Evolutionary conservation across 2,797 vertebrate species (phyloP).

Genomic region (Corythornis leucogaster): DNA sequence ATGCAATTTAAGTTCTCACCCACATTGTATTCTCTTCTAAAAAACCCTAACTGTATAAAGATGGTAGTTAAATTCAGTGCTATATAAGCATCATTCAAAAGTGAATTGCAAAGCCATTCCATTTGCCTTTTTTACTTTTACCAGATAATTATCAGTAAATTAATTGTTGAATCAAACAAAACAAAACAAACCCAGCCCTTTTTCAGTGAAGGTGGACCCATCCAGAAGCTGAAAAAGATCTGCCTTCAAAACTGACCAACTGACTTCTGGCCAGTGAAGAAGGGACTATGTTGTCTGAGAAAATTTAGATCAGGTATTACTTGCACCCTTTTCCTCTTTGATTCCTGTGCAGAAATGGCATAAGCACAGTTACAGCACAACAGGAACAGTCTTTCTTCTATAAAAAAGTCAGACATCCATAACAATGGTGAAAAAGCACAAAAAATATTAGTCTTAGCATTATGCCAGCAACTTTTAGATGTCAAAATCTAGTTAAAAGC

Average conservation of each 20-base stretch:
- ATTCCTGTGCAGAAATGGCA: neutral
- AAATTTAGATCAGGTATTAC: neutral
- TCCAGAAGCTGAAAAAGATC: neutral
- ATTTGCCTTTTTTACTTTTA: neutral
- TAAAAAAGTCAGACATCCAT: neutral
- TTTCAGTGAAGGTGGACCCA: neutral
- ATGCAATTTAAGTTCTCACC: neutral
- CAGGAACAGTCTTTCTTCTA: neutral
- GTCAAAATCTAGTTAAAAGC: neutral
- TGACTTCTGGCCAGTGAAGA: neutral
- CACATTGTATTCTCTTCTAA: neutral
- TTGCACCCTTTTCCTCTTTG: neutral
- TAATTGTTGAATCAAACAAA: neutral
- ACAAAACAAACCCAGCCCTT: neutral
- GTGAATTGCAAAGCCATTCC: neutral
- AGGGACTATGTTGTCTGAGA: neutral
- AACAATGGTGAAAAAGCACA: slow-evolving; percentile 12
- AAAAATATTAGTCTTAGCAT: slow-evolving; percentile 39
- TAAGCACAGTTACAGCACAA: neutral
- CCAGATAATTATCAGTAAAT: neutral
- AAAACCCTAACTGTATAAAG: neutral
- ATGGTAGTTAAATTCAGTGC: neutral
- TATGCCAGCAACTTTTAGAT: neutral
- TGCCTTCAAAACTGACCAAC: neutral
- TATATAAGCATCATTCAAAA: neutral